Evolutionary conservation across 1,140 invertebrate genomes (phyloP).

Genomic region (Teleopsis dalmanni): DNA sequence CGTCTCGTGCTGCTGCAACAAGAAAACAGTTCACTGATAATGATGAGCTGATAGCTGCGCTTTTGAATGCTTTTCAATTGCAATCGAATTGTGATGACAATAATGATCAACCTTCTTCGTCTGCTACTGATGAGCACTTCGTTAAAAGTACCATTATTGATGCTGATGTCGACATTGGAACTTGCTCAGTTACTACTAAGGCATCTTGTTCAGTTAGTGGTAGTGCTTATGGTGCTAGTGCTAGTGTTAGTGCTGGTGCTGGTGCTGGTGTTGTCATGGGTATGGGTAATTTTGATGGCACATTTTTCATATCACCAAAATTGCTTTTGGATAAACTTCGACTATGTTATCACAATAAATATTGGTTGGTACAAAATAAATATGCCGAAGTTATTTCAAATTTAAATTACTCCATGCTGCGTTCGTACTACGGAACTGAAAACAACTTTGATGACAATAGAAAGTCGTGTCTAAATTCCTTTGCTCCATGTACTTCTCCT

Average conservation of each 20-base stretch:
- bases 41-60: conserved; percentile 42
- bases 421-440: conserved; percentile 1
- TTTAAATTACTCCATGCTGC: conserved; percentile 39
- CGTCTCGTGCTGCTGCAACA: conserved; percentile 3
- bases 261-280: too few species aligned
- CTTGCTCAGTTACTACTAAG: too few species aligned
- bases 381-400: conserved; percentile 44
- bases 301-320: conserved; percentile 37
- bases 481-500: neutral
- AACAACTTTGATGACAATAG: conserved; percentile 14
- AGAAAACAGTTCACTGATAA: conserved; percentile 30
- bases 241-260: too few species aligned
- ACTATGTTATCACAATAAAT: conserved; percentile 42
- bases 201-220: too few species aligned
- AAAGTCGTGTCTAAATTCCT: neutral
- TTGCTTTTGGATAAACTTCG: conserved; percentile 43
- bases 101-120: too few species aligned
- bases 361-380: conserved; percentile 46
- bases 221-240: too few species aligned
- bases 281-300: too few species aligned
- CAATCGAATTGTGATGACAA: conserved; percentile 30
- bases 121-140: too few species aligned
- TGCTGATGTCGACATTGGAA: too few species aligned
- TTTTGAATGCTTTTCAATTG: conserved; percentile 45
- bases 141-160: too few species aligned